Conservation (phyloP, 2,888 invertebrate genomes). For the Mesorhabditis belari region DNA sequence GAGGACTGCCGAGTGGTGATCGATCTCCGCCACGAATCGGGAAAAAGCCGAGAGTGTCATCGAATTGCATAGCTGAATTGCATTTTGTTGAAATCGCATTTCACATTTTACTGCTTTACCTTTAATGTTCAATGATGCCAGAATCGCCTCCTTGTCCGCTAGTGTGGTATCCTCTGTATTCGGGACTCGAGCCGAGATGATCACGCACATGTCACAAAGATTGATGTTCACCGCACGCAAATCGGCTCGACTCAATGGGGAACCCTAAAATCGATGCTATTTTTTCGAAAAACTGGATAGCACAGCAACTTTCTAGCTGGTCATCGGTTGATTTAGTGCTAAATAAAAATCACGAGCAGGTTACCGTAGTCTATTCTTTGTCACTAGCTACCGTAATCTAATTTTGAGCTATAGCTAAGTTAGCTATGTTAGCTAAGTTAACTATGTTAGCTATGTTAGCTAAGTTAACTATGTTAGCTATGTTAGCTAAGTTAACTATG, state of each 20-base stretch:
- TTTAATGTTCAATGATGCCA: constrained; percentile 98
- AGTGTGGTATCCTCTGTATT: constrained; percentile 98
- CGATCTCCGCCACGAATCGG: constrained; percentile 30
- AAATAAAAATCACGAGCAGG: not conserved
- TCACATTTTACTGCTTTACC: constrained; percentile 54
- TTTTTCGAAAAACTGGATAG: not conserved
- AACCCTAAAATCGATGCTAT: constrained; percentile 67
- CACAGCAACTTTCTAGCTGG: not conserved
- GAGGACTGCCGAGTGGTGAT: constrained; percentile 68
- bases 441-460: no score
- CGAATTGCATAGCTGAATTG: constrained; percentile 55
- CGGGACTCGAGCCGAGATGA: constrained; percentile 97
- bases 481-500: no score
- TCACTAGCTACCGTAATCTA: no score
- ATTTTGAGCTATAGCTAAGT: no score
- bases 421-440: no score
- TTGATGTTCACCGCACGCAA: constrained; percentile 98
- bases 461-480: no score
- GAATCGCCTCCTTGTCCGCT: constrained; percentile 98
- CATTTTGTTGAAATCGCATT: not conserved
- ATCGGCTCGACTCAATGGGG: constrained; percentile 96
- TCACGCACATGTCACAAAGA: constrained; percentile 99
- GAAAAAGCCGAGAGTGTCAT: constrained; percentile 69
- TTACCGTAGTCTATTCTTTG: no score
- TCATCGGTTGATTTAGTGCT: not conserved